Evolutionary conservation across 2,888 invertebrate species (phyloP).

Genomic region (Papilio protenor): DNA sequence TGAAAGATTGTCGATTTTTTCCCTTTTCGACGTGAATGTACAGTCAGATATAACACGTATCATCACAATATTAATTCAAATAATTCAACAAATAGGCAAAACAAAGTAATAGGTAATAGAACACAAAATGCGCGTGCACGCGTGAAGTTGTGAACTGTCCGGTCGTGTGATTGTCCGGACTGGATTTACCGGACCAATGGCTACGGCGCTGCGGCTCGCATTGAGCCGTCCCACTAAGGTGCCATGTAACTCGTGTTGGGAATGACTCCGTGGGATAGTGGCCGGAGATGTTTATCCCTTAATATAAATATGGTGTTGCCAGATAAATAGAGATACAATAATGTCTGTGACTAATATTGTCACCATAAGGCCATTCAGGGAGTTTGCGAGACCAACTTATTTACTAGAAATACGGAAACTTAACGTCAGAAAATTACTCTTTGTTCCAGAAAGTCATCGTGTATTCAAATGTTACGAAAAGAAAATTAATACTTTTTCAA

Average conservation of each 20-base stretch:
- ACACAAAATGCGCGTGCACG: slow-evolving; percentile 37
- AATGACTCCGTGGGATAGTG: slow-evolving; percentile 41
- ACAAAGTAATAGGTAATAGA: slow-evolving; percentile 19
- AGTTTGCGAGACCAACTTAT: not conserved
- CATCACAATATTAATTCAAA: slow-evolving; percentile 33
- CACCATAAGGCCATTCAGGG: slow-evolving; percentile 6
- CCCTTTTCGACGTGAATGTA: slow-evolving; percentile 6
- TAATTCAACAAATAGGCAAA: slow-evolving; percentile 1
- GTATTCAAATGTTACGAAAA: not conserved
- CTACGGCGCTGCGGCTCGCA: slow-evolving; percentile 37
- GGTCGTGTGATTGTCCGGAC: slow-evolving; percentile 40
- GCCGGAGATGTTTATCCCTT: slow-evolving; percentile 37
- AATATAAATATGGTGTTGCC: slow-evolving; percentile 37
- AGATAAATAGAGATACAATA: slow-evolving; percentile 38
- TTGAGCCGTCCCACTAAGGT: slow-evolving; percentile 42
- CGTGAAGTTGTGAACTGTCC: slow-evolving; percentile 40
- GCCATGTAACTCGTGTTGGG: slow-evolving; percentile 38
- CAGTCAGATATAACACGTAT: slow-evolving; percentile 17
- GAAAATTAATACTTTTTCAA: too few relatives aligned
- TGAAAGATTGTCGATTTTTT: not conserved
- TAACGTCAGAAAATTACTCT: not conserved
- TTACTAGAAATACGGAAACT: not conserved
- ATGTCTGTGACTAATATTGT: slow-evolving; percentile 34
- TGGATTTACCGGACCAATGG: slow-evolving; percentile 41
- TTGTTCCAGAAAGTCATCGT: not conserved